Percentiles rank a stretch among this genome's conserved stretches.
Conservation (phyloP, 2,797 vertebrate species). For the Linurgus olivaceus region DNA sequence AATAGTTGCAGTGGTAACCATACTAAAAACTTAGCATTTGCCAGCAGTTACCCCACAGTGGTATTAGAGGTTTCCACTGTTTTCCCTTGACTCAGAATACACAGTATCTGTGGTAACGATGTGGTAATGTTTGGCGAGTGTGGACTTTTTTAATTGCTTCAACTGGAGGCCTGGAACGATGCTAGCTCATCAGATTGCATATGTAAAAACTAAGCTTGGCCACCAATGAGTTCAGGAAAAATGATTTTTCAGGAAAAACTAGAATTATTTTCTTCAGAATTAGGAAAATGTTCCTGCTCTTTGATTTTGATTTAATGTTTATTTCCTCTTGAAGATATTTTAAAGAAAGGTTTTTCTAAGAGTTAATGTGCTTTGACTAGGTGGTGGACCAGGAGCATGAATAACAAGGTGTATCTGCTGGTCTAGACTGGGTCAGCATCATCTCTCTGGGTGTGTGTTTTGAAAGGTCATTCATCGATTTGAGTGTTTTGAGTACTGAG, state of each 20-base stretch:
- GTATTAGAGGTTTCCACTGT: slow-evolving; percentile 48
- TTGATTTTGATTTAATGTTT: not conserved
- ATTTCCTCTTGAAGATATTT: not conserved
- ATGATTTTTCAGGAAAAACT: not conserved
- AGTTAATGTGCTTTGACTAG: not conserved
- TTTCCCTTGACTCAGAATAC: slow-evolving; percentile 43
- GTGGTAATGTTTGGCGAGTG: slow-evolving; percentile 41
- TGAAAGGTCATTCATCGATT: not conserved
- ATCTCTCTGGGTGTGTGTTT: not conserved
- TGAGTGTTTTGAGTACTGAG: not conserved
- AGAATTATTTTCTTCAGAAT: not conserved
- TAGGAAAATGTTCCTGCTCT: not conserved
- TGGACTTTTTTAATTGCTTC: slow-evolving; percentile 32
- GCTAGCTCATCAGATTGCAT: not conserved
- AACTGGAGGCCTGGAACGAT: not conserved
- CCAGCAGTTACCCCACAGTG: slow-evolving; percentile 46
- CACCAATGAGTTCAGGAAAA: not conserved
- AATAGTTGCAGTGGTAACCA: slow-evolving; percentile 16
- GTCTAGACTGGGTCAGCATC: not conserved
- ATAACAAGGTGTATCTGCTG: not conserved
- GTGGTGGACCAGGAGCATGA: accelerated
- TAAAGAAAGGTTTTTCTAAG: not conserved
- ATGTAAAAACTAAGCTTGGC: not conserved
- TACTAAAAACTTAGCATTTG: not conserved
- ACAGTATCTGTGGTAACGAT: slow-evolving; percentile 54